Conservation (phyloP, 2,797 vertebrate species). For the Diplodus puntazzo region DNA sequence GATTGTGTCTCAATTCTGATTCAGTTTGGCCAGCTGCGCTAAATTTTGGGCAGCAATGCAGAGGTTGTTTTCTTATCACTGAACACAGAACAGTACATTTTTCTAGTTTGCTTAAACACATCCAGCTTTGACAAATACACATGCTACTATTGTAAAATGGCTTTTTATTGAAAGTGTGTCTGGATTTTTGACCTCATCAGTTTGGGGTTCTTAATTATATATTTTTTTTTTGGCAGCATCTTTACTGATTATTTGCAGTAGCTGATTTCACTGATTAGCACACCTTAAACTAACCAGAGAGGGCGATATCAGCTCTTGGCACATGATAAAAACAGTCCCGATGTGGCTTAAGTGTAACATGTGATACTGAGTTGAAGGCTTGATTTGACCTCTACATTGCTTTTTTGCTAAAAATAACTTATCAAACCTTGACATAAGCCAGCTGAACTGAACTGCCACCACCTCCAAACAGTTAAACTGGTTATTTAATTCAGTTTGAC, state of each 20-base stretch:
- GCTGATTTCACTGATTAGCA: slow-evolving; percentile 21
- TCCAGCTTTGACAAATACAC: not conserved
- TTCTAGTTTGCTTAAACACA: slow-evolving; percentile 19
- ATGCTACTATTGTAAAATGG: not conserved
- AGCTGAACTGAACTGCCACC: slow-evolving; percentile 26
- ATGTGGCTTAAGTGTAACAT: slow-evolving; percentile 10
- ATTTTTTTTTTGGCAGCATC: not conserved
- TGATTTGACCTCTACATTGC: slow-evolving; percentile 25
- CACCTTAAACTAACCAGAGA: not conserved
- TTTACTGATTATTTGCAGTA: not conserved
- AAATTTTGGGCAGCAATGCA: slow-evolving; percentile 20
- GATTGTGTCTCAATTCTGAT: slow-evolving; percentile 14
- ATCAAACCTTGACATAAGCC: slow-evolving; percentile 5
- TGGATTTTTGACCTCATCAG: slow-evolving; percentile 2
- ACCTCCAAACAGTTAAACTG: slow-evolving; percentile 33
- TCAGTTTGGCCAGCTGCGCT: slow-evolving; percentile 39
- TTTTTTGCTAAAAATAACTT: slow-evolving; percentile 4
- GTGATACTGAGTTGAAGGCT: slow-evolving; percentile 2
- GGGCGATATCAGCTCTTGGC: not conserved
- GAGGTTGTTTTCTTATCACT: slow-evolving; percentile 19
- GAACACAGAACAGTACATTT: slow-evolving; percentile 2
- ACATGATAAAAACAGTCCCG: not conserved
- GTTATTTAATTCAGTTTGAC: slow-evolving; percentile 33
- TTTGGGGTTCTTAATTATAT: slow-evolving; percentile 2
- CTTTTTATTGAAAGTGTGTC: not conserved